Percentiles rank a stretch among this genome's conserved stretches.
These are phyloP conservation scores for Bolinopsis microptera DNA, from an alignment of 37 sponge, comb jelly and placozoan genomes.

Conservation along the genomic window DNA sequence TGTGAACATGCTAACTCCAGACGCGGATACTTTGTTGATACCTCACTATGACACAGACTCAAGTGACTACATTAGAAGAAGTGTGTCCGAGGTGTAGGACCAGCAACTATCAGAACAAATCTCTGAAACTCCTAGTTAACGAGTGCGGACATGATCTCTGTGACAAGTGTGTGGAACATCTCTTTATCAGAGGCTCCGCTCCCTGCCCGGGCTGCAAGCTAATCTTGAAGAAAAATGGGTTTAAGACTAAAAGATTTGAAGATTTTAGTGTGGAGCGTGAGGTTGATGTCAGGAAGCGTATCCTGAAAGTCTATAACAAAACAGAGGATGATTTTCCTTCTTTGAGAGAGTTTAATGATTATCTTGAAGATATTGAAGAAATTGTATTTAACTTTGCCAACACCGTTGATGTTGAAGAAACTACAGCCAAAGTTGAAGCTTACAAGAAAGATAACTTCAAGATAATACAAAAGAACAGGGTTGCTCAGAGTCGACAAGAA, in stretches of 20 bases:
- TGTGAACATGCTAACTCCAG: neutral
- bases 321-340: slow-evolving; percentile 78
- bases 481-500: slow-evolving; percentile 67
- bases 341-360: slow-evolving; percentile 88
- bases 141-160: slow-evolving; percentile 96
- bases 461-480: slow-evolving; percentile 81
- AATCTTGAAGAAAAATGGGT: slow-evolving; percentile 77
- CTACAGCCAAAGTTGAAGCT: slow-evolving; percentile 69
- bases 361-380: slow-evolving; percentile 92
- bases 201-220: slow-evolving; percentile 90
- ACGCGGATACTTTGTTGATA: neutral
- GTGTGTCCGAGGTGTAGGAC: slow-evolving; percentile 92
- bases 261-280: slow-evolving; percentile 87
- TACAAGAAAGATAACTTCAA: slow-evolving; percentile 88
- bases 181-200: slow-evolving; percentile 88
- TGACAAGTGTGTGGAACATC: slow-evolving; percentile 85
- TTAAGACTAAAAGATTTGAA: slow-evolving; percentile 85
- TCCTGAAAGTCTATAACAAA: slow-evolving; percentile 92
- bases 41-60: neutral
- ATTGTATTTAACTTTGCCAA: slow-evolving; percentile 85
- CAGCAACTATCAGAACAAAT: slow-evolving; percentile 88
- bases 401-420: slow-evolving; percentile 82
- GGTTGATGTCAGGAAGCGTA: slow-evolving; percentile 91
- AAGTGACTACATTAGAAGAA: slow-evolving; percentile 73
- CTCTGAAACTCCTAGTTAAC: slow-evolving; percentile 89